phyloP scores from a whole-genome alignment of 1,140 invertebrate genomes.

The Popillia japonica region DNA sequence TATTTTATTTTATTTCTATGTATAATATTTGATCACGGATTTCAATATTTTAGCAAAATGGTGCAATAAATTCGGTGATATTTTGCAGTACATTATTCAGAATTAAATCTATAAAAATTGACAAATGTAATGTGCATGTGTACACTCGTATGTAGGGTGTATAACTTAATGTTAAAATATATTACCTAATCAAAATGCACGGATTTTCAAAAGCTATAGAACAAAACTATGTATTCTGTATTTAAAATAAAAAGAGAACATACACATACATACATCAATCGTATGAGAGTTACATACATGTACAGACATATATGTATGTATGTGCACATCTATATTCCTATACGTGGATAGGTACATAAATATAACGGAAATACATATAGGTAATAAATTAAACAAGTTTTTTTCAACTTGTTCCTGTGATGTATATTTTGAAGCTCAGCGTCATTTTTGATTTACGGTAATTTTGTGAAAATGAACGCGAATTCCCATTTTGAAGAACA shows the following conservation, averaged over 20 bases:
- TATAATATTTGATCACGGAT: slow-evolving; percentile 12
- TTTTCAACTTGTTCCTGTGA: slow-evolving; percentile 24
- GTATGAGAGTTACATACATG: neutral
- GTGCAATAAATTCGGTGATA: neutral
- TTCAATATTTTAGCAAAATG: neutral
- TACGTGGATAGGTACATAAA: neutral
- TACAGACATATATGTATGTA: neutral
- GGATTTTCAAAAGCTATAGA: neutral
- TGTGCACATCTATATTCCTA: too few species aligned
- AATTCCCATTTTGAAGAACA: slow-evolving; percentile 60
- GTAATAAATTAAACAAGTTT: slow-evolving; percentile 36
- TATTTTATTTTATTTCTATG: slow-evolving; percentile 16
- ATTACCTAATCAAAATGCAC: neutral
- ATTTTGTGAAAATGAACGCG: slow-evolving; percentile 61
- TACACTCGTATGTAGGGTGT: neutral
- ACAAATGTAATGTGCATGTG: neutral
- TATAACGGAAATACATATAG: slow-evolving; percentile 12
- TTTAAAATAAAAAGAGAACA: too few species aligned
- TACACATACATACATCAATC: too few species aligned
- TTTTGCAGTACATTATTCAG: slow-evolving; percentile 19
- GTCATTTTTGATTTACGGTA: slow-evolving; percentile 60
- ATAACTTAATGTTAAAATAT: slow-evolving; percentile 21
- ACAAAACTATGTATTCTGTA: neutral
- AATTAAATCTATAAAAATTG: slow-evolving; percentile 20
- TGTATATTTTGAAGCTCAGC: slow-evolving; percentile 58